These are phyloP conservation scores for Strigamia crassipes DNA, from an alignment of 2,888 invertebrate genomes.

Conservation along the genomic window DNA sequence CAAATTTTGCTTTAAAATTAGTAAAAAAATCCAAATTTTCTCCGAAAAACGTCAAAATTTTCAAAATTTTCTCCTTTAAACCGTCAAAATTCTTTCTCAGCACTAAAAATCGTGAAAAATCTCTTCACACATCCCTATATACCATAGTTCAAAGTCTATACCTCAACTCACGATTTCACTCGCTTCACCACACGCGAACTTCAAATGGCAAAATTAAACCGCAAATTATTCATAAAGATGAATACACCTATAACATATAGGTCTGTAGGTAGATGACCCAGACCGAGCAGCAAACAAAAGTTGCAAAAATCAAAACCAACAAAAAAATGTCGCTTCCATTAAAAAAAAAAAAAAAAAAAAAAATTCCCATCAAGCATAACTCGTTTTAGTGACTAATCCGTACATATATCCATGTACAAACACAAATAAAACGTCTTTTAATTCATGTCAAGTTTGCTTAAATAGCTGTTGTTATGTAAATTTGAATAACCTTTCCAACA, in stretches of 20 bases:
- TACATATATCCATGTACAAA: not conserved
- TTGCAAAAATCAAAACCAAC: not conserved
- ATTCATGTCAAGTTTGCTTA: not conserved
- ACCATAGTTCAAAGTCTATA: constrained; percentile 5
- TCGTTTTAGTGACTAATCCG: not conserved
- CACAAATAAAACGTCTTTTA: not conserved
- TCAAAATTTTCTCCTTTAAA: too few species aligned
- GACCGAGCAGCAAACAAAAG: not conserved
- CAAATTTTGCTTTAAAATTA: too few species aligned
- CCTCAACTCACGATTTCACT: not conserved
- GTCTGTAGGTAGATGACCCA: not conserved
- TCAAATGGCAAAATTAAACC: not conserved
- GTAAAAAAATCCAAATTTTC: too few species aligned
- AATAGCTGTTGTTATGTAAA: constrained; percentile 14
- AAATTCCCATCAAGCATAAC: not conserved
- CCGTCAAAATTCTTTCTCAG: too few species aligned
- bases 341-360: too few species aligned
- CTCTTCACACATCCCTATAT: not conserved
- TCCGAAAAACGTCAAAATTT: too few species aligned
- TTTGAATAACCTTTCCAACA: constrained; percentile 4
- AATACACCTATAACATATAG: not conserved
- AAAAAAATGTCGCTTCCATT: not conserved
- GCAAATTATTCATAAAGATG: not conserved
- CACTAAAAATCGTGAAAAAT: too few species aligned
- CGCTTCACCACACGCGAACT: too few species aligned